These are phyloP conservation scores for Calycopis cecrops DNA, from an alignment of 1,140 invertebrate species.

Conservation along the genomic window DNA sequence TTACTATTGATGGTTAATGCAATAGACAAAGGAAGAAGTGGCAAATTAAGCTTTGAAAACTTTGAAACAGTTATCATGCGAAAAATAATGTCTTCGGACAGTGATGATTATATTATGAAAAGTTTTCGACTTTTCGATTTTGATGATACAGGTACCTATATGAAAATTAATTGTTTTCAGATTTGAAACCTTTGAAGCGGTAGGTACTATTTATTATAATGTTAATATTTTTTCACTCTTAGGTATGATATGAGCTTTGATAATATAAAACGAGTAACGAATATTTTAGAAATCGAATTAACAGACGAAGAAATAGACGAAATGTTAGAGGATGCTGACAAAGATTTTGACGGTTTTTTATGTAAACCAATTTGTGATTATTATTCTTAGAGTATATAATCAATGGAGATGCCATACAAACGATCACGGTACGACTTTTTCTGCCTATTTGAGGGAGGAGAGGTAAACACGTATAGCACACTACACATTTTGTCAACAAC, in stretches of 20 bases:
- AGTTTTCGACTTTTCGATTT: constrained; percentile 55
- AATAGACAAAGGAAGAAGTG: constrained; percentile 54
- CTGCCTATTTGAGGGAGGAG: too few relatives aligned
- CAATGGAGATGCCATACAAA: too few relatives aligned
- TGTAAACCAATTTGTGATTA: constrained; percentile 14
- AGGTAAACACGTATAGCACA: too few relatives aligned
- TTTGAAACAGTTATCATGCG: constrained; percentile 64
- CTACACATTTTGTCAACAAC: too few relatives aligned
- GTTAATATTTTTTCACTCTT: constrained; percentile 16
- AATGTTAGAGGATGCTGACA: constrained; percentile 69
- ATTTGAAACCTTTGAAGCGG: too few relatives aligned
- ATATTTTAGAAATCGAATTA: constrained; percentile 48
- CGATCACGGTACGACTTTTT: too few relatives aligned
- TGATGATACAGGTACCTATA: constrained; percentile 34
- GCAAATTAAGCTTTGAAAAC: constrained; percentile 62
- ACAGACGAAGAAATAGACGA: constrained; percentile 69
- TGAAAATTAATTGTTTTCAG: not conserved
- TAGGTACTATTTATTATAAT: too few relatives aligned
- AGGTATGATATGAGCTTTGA: constrained; percentile 63
- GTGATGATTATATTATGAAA: constrained; percentile 58
- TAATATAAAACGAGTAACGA: constrained; percentile 53
- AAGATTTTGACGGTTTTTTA: constrained; percentile 60
- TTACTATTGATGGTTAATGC: constrained; percentile 54
- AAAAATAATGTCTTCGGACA: constrained; percentile 55
- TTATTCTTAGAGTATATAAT: constrained; percentile 19